Evolutionary conservation across 1,140 invertebrate species (phyloP).

Genomic region (Mamestra configurata): DNA sequence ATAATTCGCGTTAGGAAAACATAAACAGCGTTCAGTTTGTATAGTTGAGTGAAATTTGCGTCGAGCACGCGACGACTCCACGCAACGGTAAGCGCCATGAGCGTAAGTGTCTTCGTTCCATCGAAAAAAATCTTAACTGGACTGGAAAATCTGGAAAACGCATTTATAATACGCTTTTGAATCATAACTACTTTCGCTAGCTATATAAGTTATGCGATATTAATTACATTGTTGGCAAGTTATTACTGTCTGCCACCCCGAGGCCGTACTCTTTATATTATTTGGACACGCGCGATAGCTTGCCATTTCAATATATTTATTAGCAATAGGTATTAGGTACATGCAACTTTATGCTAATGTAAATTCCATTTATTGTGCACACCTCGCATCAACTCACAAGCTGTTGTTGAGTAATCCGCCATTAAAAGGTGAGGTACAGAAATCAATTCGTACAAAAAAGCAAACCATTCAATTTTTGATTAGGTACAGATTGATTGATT

Average conservation of each 20-base stretch:
- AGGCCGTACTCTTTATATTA: slow-evolving; percentile 27
- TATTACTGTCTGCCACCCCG: slow-evolving; percentile 20
- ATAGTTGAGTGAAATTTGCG: slow-evolving; percentile 62
- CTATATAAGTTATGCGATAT: slow-evolving; percentile 66
- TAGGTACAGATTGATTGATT: slow-evolving; percentile 19
- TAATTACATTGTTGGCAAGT: slow-evolving; percentile 63
- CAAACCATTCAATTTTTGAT: slow-evolving; percentile 14
- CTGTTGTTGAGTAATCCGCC: background rate
- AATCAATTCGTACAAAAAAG: slow-evolving; percentile 7
- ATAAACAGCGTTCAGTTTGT: slow-evolving; percentile 45
- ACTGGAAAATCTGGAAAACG: slow-evolving; percentile 75
- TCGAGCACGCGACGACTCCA: slow-evolving; percentile 66
- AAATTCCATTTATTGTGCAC: slow-evolving; percentile 24
- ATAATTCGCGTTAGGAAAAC: slow-evolving; percentile 58
- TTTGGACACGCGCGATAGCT: slow-evolving; percentile 45
- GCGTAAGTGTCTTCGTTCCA: slow-evolving; percentile 70
- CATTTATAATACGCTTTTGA: slow-evolving; percentile 71
- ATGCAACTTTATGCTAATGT: slow-evolving; percentile 37
- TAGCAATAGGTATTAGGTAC: slow-evolving; percentile 25
- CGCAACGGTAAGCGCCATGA: slow-evolving; percentile 68
- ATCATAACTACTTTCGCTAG: slow-evolving; percentile 72
- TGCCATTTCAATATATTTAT: slow-evolving; percentile 26
- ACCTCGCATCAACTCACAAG: background rate
- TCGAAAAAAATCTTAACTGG: slow-evolving; percentile 65
- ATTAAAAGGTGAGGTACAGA: background rate